phyloP scores from a whole-genome alignment of 37 sponge, comb jelly and placozoan genomes.

The Aphrocallistes beatrix region DNA sequence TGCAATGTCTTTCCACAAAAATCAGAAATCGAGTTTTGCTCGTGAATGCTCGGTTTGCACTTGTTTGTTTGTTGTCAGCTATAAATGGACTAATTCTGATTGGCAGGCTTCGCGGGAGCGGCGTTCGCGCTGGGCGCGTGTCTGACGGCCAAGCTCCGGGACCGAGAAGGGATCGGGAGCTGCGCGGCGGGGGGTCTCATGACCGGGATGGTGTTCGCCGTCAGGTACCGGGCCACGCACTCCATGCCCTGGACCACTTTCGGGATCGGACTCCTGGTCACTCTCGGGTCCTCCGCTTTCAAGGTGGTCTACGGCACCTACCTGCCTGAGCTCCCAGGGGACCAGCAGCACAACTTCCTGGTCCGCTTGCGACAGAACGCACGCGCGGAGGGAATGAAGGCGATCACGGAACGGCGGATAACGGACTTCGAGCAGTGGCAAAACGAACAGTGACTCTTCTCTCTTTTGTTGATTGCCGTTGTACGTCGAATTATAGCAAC shows the following conservation, averaged over 20 bases:
- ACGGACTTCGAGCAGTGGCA: neutral
- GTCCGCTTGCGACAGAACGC: neutral
- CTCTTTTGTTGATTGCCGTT: too few relatives aligned
- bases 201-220: neutral
- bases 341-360: neutral
- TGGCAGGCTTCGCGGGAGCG: neutral
- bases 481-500: too few relatives aligned
- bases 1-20: too few relatives aligned
- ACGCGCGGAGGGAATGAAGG: neutral
- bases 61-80: neutral
- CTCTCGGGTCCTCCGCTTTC: neutral
- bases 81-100: neutral
- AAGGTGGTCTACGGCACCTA: neutral
- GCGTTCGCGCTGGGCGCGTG: neutral
- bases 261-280: neutral
- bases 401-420: neutral
- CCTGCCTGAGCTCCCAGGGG: neutral
- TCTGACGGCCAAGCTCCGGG: neutral
- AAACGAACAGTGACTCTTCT: neutral
- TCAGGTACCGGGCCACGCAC: neutral
- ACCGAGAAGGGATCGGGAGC: neutral
- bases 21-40: too few relatives aligned
- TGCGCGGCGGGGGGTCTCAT: neutral
- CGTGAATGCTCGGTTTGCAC: too few relatives aligned
- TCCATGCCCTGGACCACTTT: neutral